Base-by-base conservation (phyloP, 2,113 vertebrate species). In the Prolemur simus region DNA sequence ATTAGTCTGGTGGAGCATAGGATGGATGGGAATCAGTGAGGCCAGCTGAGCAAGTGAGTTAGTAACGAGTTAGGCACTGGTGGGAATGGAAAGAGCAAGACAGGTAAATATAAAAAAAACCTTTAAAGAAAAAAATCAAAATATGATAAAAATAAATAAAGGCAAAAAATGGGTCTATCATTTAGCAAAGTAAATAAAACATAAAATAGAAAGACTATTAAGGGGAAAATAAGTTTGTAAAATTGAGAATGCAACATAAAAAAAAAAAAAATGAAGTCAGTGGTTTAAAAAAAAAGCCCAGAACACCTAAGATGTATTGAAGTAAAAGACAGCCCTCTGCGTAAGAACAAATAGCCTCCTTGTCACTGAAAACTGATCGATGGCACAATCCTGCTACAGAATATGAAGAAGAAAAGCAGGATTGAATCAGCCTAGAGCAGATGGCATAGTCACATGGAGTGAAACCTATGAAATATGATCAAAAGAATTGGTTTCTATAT, bases 391-490 rank as follows among this genome's bases (percentile, higher is more conserved):
- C 87, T 80, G 42, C 89, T 45, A n/a, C 20, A 82, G n/a, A 89
- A 78, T 56, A 63, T 63, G 32, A 77, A 94, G 64, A 87, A 89
- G 49, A 83, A 86, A 93, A 76, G n/a, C 56, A 85, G 66, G 47
- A 63, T 8, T 89, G 73, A 93, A 88, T 84, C 68, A 71, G 45
- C 56, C 5, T 3, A 63, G 27, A 85, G 47, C 66, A 89, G 86
- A 76, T 45, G 56, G 78, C 34, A 34, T 6, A 37, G 78, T 89
- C 89, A 63, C 68, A 69, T 18, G 27, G 56, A 96, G 27, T 45
- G 39, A 94, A 93, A 66, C 39, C 32, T 25, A 45, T 76, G 83
- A 96, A 92, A 95, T 93, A 96, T 64, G 77, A 91, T 93, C 58
- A 89, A 63, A 92, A 95, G 63, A 77, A 74, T 69, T 83, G 68